phyloP scores from a whole-genome alignment of 2,113 vertebrate genomes.

The Callipepla squamata region DNA sequence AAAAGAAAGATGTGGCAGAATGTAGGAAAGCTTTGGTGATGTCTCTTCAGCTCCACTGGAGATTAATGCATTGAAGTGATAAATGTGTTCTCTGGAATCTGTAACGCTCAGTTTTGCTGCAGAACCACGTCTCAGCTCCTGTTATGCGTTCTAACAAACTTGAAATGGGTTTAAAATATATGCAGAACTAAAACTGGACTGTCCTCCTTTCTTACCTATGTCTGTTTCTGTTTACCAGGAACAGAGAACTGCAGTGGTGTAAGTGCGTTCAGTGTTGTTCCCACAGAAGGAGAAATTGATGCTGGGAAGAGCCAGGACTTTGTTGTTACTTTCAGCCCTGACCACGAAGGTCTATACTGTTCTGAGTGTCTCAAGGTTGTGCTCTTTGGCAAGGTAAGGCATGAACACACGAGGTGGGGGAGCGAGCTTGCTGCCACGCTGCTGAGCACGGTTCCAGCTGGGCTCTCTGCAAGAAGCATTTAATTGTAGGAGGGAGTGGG shows the following conservation, averaged over 20 bases:
- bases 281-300: slow-evolving; percentile 80
- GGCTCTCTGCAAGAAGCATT: not conserved
- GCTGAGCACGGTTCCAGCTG: not conserved
- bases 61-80: not conserved
- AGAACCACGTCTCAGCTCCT: not conserved
- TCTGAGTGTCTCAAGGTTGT: slow-evolving; percentile 84
- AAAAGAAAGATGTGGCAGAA: not conserved
- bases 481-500: not conserved
- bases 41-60: not conserved
- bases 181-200: fast-evolving
- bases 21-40: not conserved
- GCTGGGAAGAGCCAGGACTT: slow-evolving; percentile 81
- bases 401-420: not conserved
- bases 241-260: slow-evolving; percentile 86
- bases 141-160: not conserved
- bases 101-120: not conserved
- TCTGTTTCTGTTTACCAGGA: slow-evolving; percentile 72
- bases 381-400: slow-evolving; percentile 85
- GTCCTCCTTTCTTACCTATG: not conserved
- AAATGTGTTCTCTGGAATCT: not conserved
- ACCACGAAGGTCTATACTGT: slow-evolving; percentile 86
- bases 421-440: not conserved
- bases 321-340: slow-evolving; percentile 87
- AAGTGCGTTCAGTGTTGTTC: slow-evolving; percentile 86
- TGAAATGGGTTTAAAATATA: not conserved